A percentile compares a stretch with the other conserved stretches of the same genome.
Evolutionary conservation across 2,113 vertebrate species (phyloP).

Genomic region (Fulica atra): DNA sequence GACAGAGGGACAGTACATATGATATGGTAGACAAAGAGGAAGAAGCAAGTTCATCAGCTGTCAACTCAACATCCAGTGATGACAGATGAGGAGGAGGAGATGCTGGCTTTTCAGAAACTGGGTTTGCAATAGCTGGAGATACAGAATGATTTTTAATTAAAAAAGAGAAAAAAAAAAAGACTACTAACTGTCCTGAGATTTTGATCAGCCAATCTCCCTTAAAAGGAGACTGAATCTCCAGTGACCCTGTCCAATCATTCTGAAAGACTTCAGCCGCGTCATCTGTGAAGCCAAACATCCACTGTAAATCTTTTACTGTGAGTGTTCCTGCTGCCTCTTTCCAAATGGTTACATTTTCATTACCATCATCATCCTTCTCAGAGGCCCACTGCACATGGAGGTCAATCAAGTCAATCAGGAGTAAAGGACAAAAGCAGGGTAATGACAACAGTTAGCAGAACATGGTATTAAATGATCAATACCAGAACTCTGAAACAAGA

Average conservation of each 20-base stretch:
- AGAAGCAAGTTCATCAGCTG: not conserved
- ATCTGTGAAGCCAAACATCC: not conserved
- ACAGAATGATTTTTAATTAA: not conserved
- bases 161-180: not conserved
- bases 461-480: conserved; percentile 24
- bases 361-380: not conserved
- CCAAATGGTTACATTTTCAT: not conserved
- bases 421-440: conserved; percentile 28
- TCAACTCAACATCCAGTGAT: not conserved
- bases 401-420: conserved; percentile 12
- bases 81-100: not conserved
- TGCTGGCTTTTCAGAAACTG: not conserved
- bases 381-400: not conserved
- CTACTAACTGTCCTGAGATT: not conserved
- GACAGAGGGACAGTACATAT: not conserved
- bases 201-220: not conserved
- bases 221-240: not conserved
- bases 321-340: not conserved
- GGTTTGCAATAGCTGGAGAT: not conserved
- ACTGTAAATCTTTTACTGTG: not conserved
- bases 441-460: conserved; percentile 18
- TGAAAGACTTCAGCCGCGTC: not conserved
- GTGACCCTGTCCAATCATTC: not conserved
- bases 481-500: not conserved
- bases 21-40: not conserved